Percentiles rank a stretch among this genome's conserved stretches.
These are phyloP conservation scores for Apogon talboti DNA, from an alignment of 2,797 vertebrate genomes.

Conservation along the genomic window DNA sequence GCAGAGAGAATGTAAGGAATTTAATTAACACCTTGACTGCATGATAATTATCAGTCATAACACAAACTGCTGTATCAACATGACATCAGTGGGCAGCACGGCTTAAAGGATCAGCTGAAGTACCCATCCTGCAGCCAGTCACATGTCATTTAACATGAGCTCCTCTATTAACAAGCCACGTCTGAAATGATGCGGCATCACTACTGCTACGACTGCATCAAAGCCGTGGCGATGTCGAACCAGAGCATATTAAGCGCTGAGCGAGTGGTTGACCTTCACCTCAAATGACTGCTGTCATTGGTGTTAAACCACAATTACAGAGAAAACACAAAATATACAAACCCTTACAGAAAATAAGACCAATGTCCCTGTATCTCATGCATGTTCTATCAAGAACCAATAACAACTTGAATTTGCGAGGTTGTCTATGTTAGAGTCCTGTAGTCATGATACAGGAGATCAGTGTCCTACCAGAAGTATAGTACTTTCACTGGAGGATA, in stretches of 20 bases:
- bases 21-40: slow-evolving; percentile 61
- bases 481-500: no score
- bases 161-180: not conserved
- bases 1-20: slow-evolving; percentile 25
- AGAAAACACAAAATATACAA: not conserved
- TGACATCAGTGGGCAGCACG: slow-evolving; percentile 26
- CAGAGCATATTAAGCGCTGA: not conserved
- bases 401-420: no score
- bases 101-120: slow-evolving; percentile 26
- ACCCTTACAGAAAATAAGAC: no score
- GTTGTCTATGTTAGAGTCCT: no score
- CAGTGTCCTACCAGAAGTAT: no score
- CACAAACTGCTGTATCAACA: slow-evolving; percentile 54
- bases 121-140: slow-evolving; percentile 14
- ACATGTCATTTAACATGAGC: slow-evolving; percentile 27
- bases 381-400: no score
- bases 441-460: no score
- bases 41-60: slow-evolving; percentile 60
- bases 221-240: not conserved
- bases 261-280: slow-evolving; percentile 21
- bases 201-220: not conserved
- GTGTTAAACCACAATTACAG: not conserved
- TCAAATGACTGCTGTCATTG: not conserved
- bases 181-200: slow-evolving; percentile 6
- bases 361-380: no score